Evolutionary conservation across 2,797 vertebrate species (phyloP).

Genomic region (Rhabdomys pumilio): DNA sequence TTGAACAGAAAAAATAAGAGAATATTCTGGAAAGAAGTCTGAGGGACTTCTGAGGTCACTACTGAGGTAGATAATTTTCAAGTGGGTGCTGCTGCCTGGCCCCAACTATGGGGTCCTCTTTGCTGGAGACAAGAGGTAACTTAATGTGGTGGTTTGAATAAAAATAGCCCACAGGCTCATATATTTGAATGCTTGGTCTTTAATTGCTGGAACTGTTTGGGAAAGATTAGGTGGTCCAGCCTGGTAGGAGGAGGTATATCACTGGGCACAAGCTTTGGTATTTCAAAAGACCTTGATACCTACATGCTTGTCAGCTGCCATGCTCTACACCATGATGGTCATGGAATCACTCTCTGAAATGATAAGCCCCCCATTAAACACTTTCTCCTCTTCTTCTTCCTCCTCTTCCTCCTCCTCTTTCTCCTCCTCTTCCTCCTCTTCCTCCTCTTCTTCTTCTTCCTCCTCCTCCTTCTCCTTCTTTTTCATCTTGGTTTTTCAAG

Average conservation of each 20-base stretch:
- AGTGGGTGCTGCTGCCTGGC: neutral
- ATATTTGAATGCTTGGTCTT: neutral
- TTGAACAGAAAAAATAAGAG: neutral
- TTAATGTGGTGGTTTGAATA: neutral
- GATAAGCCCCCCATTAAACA: neutral
- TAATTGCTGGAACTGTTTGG: neutral
- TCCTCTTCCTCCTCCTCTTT: no score
- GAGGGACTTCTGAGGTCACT: neutral
- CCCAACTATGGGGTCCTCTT: neutral
- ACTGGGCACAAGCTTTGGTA: neutral
- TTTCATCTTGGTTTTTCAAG: neutral
- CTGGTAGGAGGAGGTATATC: neutral
- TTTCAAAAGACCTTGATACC: neutral
- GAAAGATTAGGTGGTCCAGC: neutral
- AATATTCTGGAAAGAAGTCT: slow-evolving; percentile 15
- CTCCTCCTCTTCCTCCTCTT: no score
- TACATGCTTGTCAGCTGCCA: neutral
- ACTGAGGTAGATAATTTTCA: neutral
- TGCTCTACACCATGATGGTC: neutral
- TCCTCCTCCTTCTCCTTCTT: neutral
- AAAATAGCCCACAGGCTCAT: neutral
- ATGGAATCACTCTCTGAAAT: neutral
- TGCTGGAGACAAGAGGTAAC: neutral
- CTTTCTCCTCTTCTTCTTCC: neutral
- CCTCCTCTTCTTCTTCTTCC: no score